phyloP scores from a whole-genome alignment of 2,113 vertebrate species.

The Heterotilapia buettikoferi region DNA sequence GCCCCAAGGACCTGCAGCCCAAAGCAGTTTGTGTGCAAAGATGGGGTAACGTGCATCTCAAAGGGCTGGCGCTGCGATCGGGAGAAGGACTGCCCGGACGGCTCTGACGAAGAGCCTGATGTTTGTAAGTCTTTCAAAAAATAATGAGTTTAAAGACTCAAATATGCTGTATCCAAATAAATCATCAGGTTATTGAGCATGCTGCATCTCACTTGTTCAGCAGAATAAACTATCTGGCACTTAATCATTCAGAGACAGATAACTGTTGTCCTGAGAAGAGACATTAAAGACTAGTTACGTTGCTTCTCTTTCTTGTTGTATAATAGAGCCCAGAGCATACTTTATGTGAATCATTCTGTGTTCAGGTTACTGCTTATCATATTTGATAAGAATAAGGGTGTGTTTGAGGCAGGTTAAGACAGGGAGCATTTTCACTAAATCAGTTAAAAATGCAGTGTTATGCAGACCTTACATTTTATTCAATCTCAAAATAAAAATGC shows the following conservation, averaged over 20 bases:
- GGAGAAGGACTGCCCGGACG: conserved; percentile 96
- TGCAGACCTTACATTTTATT: neutral
- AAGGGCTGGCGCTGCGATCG: conserved; percentile 97
- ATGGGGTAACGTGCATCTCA: conserved; percentile 95
- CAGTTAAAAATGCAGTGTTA: neutral
- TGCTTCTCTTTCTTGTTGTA: neutral
- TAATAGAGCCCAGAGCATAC: neutral
- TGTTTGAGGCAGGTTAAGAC: neutral
- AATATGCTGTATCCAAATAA: neutral
- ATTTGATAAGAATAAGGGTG: neutral
- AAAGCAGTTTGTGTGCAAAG: conserved; percentile 96
- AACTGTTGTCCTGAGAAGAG: neutral
- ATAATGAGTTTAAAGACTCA: neutral
- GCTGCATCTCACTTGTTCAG: neutral
- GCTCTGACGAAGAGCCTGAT: conserved; percentile 91
- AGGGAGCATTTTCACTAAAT: neutral
- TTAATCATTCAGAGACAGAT: neutral
- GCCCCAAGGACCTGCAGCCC: conserved; percentile 94
- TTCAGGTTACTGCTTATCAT: neutral
- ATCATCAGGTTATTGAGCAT: neutral
- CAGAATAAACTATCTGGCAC: neutral
- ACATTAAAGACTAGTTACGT: neutral
- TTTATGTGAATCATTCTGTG: neutral
- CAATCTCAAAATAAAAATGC: neutral
- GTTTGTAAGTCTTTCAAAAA: conserved; percentile 81